These are phyloP conservation scores for Laticauda colubrina DNA, from an alignment of 2,113 vertebrate genomes.

Conservation along the genomic window DNA sequence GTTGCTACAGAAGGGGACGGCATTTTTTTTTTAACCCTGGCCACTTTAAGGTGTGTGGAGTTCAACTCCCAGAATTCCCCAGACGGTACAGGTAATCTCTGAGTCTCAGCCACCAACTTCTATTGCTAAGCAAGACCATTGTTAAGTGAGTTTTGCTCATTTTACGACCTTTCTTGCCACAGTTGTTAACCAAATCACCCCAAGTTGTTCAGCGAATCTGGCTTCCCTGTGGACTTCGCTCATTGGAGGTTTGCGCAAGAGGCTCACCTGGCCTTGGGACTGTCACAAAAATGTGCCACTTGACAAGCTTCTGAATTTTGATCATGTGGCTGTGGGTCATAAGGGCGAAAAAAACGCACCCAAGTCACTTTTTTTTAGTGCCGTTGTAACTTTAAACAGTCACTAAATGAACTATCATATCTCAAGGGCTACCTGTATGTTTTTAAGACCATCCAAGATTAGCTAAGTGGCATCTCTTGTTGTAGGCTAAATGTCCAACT, in stretches of 20 bases:
- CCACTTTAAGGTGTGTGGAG: neutral
- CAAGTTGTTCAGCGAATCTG: neutral
- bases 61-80: neutral
- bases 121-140: neutral
- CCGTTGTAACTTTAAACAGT: neutral
- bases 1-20: neutral
- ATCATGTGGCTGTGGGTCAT: neutral
- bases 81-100: neutral
- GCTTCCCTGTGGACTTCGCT: no score
- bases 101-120: neutral
- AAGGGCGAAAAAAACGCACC: no score
- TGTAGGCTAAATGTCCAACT: neutral
- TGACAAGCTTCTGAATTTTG: no score
- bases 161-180: neutral
- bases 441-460: neutral
- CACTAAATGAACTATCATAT: neutral
- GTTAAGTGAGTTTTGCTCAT: neutral
- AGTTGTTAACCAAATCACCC: no score
- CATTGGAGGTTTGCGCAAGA: no score
- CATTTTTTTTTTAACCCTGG: neutral
- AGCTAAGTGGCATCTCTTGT: neutral
- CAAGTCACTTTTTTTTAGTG: neutral
- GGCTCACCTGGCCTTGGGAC: no score
- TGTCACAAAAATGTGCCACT: no score
- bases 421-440: neutral